Conservation (phyloP, 2,888 invertebrate species). For the Sinotaia quadrata region DNA sequence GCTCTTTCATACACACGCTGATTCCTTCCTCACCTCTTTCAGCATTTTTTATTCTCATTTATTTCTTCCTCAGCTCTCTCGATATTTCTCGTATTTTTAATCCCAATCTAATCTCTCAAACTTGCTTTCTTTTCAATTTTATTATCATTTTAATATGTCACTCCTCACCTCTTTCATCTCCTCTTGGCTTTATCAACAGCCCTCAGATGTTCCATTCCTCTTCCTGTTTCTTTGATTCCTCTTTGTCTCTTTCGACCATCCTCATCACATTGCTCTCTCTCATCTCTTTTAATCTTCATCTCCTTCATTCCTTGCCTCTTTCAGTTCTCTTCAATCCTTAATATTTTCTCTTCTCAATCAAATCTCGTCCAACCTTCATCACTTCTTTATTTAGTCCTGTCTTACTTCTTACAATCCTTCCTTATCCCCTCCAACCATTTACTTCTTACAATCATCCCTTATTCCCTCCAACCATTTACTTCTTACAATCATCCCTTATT, state of each 20-base stretch:
- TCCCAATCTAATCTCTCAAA: not conserved
- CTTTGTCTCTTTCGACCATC: not conserved
- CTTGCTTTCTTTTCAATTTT: not conserved
- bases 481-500: too few species aligned
- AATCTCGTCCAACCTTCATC: too few species aligned
- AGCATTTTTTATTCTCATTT: not conserved
- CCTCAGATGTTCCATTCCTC: not conserved
- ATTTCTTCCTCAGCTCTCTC: not conserved
- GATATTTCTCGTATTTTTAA: not conserved
- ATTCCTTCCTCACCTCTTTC: not conserved
- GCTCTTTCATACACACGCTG: not conserved
- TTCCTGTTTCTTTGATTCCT: not conserved
- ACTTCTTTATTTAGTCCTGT: not conserved
- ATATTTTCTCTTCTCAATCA: too few species aligned
- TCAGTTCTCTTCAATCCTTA: too few species aligned
- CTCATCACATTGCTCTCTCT: not conserved
- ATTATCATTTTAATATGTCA: not conserved
- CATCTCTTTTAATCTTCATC: not conserved
- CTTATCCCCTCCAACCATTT: not conserved
- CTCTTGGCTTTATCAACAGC: not conserved
- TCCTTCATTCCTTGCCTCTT: not conserved
- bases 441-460: not conserved
- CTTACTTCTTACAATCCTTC: not conserved
- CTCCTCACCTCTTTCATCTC: not conserved
- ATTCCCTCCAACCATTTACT: not conserved